Evolutionary conservation across 35 echinoderm and acorn worm genomes (phyloP), one percentile per base, ranked within the genome.

Genomic region (Ophioderma brevispina): DNA sequence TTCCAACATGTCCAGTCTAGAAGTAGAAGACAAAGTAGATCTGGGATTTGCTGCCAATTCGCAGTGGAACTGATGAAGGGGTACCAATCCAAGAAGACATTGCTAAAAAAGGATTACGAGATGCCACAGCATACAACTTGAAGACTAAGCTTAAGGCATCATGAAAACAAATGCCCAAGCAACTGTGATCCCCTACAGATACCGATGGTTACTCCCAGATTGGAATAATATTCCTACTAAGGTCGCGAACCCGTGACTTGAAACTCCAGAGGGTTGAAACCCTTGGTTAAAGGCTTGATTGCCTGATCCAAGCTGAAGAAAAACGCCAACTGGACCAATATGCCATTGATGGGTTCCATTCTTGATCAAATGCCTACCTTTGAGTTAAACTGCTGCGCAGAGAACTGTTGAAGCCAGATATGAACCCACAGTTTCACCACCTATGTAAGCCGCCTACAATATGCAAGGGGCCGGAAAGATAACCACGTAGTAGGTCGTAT

Each of bases 131-230:
- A 15, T 56, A 76, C 23, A 83, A 34, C 39, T 91, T 0, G 89
- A 76, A 38, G 76, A 81, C 88, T 31, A 46, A 70, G 28, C 59
- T 70, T 70, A 70, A 30, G 10, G 38, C 56, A 1, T 38, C 37
- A 78, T 41, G 39, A 78, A 93, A 17, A 83, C 56, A 38, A 46
- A 32, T 43, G 79, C 40, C 91, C 41, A 34, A 93, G 25, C 4
- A 82, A 79, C 5, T 92, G 40, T 79, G 50, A 76, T 19, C 25
- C 21, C n/a, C n/a, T 88, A 33, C 39, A 82, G 13, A 46, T 83
- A 13, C 91, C 91, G 5, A 93, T 82, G 59, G 85, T 93, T 28
- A 93, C 87, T 38, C 79, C 43, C 52, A 55, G 37, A 88, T 93
- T 21, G 83, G 86, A 86, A 64, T 82, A 23, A 88, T 84, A 77